Evolutionary conservation across 1,140 invertebrate species (phyloP).

Genomic region (Gryllus bimaculatus): DNA sequence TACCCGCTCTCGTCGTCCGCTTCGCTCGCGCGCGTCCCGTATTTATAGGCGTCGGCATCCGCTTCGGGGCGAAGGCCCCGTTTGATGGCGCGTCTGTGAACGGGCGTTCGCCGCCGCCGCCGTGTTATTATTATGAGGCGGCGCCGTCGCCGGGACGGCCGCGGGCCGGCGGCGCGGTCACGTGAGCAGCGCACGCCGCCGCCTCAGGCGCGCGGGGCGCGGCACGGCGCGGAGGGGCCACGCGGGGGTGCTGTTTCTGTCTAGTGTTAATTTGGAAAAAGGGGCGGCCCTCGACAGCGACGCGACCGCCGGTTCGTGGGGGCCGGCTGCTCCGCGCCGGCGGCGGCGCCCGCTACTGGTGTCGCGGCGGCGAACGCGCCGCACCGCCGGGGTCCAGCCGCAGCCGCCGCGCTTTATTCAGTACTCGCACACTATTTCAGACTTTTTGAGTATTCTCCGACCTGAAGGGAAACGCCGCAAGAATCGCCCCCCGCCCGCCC

Average conservation of each 20-base stretch:
- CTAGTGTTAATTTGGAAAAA: slow-evolving; percentile 1
- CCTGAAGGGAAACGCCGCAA: too few relatives aligned
- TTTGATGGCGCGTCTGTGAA: background rate
- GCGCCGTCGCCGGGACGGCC: too few relatives aligned
- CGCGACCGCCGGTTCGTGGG: too few relatives aligned
- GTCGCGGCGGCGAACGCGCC: background rate
- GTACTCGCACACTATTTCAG: slow-evolving; percentile 3
- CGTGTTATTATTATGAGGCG: slow-evolving; percentile 1
- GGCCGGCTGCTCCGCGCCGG: too few relatives aligned
- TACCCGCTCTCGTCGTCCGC: too few relatives aligned
- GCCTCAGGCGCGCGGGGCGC: too few relatives aligned
- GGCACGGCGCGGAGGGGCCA: background rate
- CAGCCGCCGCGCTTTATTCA: background rate
- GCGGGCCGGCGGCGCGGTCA: background rate
- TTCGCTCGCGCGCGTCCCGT: background rate
- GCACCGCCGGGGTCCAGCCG: too few relatives aligned
- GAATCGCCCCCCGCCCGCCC: background rate
- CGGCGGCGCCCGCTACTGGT: background rate
- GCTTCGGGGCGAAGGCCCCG: background rate
- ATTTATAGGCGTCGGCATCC: background rate
- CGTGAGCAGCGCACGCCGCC: background rate
- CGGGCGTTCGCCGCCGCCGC: background rate
- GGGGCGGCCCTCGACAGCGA: too few relatives aligned
- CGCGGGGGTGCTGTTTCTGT: background rate
- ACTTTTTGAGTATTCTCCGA: background rate